Evolutionary conservation across 2,113 vertebrate species (phyloP), one percentile per base, ranked within the genome.

Genomic region (Tiliqua scincoides): DNA sequence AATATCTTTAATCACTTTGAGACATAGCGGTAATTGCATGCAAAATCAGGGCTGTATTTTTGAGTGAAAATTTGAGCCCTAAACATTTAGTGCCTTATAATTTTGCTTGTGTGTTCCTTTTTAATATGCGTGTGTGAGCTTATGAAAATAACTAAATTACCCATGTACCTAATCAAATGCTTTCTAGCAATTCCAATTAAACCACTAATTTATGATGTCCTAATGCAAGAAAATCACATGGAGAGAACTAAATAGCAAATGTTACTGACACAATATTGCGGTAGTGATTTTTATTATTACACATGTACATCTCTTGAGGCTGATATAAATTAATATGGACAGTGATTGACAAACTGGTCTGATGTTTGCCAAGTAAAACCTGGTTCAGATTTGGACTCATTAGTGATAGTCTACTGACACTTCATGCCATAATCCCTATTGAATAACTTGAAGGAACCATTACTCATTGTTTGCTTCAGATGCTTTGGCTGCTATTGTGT

Each of bases 151-250:
- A 82, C 88, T 88, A 85, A 83, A 79, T 91, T 89, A 77, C 40
- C 35, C 25, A 8, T 89, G 89, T 43, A 83, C 52, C 67, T 23
- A 61, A 25, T 89, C 82, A 91, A 83, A 87, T 88, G 32, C 25
- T 89, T 92, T 88, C 11, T 87, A 77, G 82, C 2, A 79, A 63
- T 91, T 85, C 86, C 52, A 82, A 6, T 54, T 92, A 82, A 78
- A 27, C 17, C 32, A 91, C 81, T 85, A 77, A 62, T 93, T 88
- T 91, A 61, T 89, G 5, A 81, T 83, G 48, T 68, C 32, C 52
- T 84, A 25, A 62, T 27, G 76, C 68, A 92, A 81, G 11, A 85
- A 90, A 92, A 78, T 37, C 52, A 89, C 23, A 37, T 21, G 1
- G 85, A 85, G 32, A 79, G 37, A 86, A 67, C 87, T 82, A 59